Evolutionary conservation across 2,888 invertebrate species (phyloP).

Genomic region (Meiosimyza decipiens): DNA sequence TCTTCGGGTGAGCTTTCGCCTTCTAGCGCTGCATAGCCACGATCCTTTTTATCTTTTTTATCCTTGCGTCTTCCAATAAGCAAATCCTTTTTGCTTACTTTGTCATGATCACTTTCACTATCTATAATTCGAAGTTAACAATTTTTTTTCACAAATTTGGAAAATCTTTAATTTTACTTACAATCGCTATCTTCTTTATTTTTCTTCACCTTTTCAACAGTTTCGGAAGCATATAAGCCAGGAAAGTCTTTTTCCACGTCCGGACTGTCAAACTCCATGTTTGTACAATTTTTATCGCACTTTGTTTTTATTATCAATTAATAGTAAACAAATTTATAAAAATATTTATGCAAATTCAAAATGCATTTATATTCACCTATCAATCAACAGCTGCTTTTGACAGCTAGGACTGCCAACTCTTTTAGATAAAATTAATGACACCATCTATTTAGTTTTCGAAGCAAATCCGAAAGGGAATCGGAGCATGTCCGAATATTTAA

Average conservation of each 20-base stretch:
- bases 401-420: too few relatives aligned
- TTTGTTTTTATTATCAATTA: too few relatives aligned
- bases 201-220: slow-evolving; percentile 57
- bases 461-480: too few relatives aligned
- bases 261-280: slow-evolving; percentile 73
- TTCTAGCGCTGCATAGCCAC: slow-evolving; percentile 91
- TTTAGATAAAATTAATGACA: too few relatives aligned
- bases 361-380: too few relatives aligned
- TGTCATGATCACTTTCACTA: slow-evolving; percentile 85
- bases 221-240: slow-evolving; percentile 85
- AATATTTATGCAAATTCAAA: too few relatives aligned
- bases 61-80: slow-evolving; percentile 83
- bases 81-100: slow-evolving; percentile 81
- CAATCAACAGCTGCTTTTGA: too few relatives aligned
- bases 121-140: slow-evolving; percentile 68
- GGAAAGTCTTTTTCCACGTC: slow-evolving; percentile 93
- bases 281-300: not conserved
- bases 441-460: too few relatives aligned
- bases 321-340: too few relatives aligned
- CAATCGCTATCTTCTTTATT: slow-evolving; percentile 80
- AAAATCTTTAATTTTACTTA: slow-evolving; percentile 67
- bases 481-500: too few relatives aligned
- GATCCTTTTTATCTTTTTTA: slow-evolving; percentile 86
- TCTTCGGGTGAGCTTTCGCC: slow-evolving; percentile 91
- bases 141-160: not conserved